Conservation (phyloP, 2,888 invertebrate species). For the Tryphoninae sp. region DNA sequence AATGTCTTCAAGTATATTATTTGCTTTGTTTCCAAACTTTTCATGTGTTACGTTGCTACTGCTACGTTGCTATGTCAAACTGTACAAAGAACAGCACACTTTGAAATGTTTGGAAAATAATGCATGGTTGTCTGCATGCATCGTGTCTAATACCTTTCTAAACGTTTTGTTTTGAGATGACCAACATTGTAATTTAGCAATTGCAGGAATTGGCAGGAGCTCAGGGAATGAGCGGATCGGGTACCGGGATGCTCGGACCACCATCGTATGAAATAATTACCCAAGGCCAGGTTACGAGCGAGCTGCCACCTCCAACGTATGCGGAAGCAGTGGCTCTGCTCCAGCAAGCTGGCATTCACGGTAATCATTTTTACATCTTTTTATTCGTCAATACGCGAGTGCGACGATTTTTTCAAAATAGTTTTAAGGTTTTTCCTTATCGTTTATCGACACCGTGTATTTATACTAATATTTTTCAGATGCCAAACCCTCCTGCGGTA, state of each 20-base stretch:
- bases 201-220: conserved; percentile 84
- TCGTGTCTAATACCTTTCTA: not conserved
- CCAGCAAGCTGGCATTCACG: conserved; percentile 72
- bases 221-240: conserved; percentile 83
- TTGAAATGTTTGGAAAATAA: not conserved
- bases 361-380: conserved; percentile 61
- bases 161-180: conserved; percentile 25
- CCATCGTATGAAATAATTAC: conserved; percentile 86
- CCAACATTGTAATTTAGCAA: conserved; percentile 65
- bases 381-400: not conserved
- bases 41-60: no score
- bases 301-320: conserved; percentile 85
- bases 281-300: conserved; percentile 81
- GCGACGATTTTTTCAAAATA: not conserved
- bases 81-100: no score
- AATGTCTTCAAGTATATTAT: no score
- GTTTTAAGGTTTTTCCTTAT: conserved; percentile 15
- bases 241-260: conserved; percentile 82
- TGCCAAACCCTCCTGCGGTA: conserved; percentile 65
- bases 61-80: not conserved
- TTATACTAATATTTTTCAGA: conserved; percentile 60
- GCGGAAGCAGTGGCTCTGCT: conserved; percentile 83
- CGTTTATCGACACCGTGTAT: conserved; percentile 4
- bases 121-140: not conserved
- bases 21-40: no score